Conservation (phyloP, 2,888 invertebrate species). For the Erebia ligea region DNA sequence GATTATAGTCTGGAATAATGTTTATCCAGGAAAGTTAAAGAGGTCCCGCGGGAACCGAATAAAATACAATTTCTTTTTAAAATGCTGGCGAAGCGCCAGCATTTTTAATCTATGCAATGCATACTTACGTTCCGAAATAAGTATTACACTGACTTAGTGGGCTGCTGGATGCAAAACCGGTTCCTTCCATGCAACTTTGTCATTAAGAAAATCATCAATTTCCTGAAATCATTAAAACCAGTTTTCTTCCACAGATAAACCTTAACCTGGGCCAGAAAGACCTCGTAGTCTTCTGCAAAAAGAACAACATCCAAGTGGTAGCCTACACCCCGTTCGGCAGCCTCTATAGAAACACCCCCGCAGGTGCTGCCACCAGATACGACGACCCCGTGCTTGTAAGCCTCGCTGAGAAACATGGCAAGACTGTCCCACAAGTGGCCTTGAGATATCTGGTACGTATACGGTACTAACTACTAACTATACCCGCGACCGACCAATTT, state of each 20-base stretch:
- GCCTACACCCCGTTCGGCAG: constrained; percentile 88
- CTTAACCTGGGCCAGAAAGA: constrained; percentile 86
- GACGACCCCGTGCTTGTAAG: constrained; percentile 79
- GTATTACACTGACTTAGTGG: too few species aligned
- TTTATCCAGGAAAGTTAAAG: too few species aligned
- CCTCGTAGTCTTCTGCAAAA: constrained; percentile 85
- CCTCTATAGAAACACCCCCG: constrained; percentile 67
- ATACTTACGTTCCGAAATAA: too few species aligned
- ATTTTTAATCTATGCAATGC: too few species aligned
- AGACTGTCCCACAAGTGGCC: constrained; percentile 85
- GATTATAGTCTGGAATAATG: too few species aligned
- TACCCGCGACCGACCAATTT: too few species aligned
- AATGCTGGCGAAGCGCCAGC: too few species aligned
- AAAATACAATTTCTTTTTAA: too few species aligned
- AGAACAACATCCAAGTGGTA: constrained; percentile 81
- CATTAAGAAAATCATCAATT: too few species aligned
- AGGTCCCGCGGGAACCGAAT: too few species aligned
- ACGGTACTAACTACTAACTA: background rate
- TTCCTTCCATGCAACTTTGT: too few species aligned
- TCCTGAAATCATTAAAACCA: background rate
- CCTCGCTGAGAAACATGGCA: constrained; percentile 85
- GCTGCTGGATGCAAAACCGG: too few species aligned
- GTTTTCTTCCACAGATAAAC: constrained; percentile 64
- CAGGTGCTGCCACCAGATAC: constrained; percentile 78
- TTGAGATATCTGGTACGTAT: constrained; percentile 83